A percentile compares a stretch with the other conserved stretches of the same genome.
These are phyloP conservation scores for Limonius californicus DNA, from an alignment of 1,140 invertebrate species.

Conservation along the genomic window DNA sequence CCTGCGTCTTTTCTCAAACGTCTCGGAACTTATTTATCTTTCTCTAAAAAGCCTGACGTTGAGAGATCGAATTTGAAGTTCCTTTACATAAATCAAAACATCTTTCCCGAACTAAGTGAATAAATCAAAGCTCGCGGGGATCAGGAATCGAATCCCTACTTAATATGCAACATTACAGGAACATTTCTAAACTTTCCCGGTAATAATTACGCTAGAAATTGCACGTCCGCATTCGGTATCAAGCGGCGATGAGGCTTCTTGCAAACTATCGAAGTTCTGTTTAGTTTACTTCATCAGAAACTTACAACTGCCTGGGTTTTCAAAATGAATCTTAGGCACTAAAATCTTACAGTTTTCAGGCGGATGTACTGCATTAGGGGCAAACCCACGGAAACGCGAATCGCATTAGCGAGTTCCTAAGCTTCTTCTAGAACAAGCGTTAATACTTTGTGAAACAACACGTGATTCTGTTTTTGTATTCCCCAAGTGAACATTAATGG, in stretches of 20 bases:
- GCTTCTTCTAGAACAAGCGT: not conserved
- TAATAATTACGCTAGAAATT: not conserved
- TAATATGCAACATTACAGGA: not conserved
- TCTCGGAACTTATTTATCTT: no score
- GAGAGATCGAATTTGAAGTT: not conserved
- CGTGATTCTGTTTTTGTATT: slow-evolving; percentile 6
- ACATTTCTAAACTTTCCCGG: not conserved
- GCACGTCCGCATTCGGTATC: not conserved
- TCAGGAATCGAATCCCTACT: not conserved
- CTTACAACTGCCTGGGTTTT: not conserved
- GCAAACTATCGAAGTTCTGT: no score
- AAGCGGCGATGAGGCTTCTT: no score
- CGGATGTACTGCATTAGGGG: not conserved
- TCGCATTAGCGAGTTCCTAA: slow-evolving; percentile 10
- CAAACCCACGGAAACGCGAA: not conserved
- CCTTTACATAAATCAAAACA: not conserved
- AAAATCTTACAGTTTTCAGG: not conserved
- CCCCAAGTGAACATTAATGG: not conserved
- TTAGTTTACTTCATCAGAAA: not conserved
- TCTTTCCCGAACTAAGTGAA: not conserved
- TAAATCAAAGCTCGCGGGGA: not conserved
- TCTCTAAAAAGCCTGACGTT: no score
- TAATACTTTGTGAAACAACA: slow-evolving; percentile 11
- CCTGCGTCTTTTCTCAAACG: not conserved
- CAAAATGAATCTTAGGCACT: not conserved